phyloP scores from a whole-genome alignment of 2,113 vertebrate genomes.

The Carettochelys insculpta region DNA sequence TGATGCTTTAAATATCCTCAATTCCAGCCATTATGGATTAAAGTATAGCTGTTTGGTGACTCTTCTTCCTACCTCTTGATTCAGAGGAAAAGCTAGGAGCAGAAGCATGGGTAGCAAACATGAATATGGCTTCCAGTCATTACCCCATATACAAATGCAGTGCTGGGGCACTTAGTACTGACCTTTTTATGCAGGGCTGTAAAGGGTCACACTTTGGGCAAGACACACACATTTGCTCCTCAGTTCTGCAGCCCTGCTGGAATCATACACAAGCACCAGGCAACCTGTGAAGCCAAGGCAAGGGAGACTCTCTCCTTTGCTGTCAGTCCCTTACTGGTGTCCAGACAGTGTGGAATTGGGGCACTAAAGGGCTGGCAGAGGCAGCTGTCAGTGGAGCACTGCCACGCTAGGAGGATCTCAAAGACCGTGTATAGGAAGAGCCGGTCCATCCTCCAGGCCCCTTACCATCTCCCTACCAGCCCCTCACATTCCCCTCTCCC shows the following conservation, averaged over 20 bases:
- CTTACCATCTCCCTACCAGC: no score
- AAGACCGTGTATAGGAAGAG: background rate
- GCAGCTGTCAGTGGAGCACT: background rate
- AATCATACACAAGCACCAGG: background rate
- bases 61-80: background rate
- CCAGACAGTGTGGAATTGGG: background rate
- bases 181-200: background rate
- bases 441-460: no score
- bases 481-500: no score
- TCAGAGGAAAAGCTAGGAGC: background rate
- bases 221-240: background rate
- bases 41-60: background rate
- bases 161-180: background rate
- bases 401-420: background rate
- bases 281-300: background rate
- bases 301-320: background rate
- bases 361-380: background rate
- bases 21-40: background rate
- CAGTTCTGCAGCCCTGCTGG: background rate
- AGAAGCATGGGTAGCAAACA: background rate
- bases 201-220: background rate
- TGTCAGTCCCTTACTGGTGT: background rate
- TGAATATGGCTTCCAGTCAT: background rate
- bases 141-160: background rate
- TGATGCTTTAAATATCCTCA: background rate